phyloP scores from a whole-genome alignment of 1,140 invertebrate genomes.

The Drosophila pachea region DNA sequence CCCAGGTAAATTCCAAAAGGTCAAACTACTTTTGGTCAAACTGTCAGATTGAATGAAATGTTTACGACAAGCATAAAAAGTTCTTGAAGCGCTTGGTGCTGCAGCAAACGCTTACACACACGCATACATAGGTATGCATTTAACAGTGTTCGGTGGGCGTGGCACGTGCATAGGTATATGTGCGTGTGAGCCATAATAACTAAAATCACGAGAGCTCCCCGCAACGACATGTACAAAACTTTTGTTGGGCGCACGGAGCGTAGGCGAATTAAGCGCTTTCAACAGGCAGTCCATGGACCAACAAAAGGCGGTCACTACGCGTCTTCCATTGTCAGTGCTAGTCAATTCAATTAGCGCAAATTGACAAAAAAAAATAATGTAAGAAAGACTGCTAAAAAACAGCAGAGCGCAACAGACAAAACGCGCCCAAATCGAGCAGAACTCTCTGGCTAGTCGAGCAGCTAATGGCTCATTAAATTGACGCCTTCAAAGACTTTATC shows the following conservation, averaged over 20 bases:
- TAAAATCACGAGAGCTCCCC: constrained; percentile 41
- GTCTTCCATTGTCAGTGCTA: constrained; percentile 45
- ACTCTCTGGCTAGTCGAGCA: not conserved
- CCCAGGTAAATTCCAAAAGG: constrained; percentile 38
- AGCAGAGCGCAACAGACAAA: constrained; percentile 31
- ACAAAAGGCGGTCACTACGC: constrained; percentile 51
- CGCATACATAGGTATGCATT: constrained; percentile 12
- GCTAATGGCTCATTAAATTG: constrained; percentile 67
- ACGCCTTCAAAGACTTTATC: constrained; percentile 13
- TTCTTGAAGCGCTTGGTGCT: constrained; percentile 34
- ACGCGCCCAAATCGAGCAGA: constrained; percentile 43
- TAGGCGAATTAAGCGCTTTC: constrained; percentile 63
- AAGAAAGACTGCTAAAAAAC: constrained; percentile 13
- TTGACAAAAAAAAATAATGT: constrained; percentile 27
- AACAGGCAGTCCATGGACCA: constrained; percentile 47
- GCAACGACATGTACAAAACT: constrained; percentile 47
- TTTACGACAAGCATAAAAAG: constrained; percentile 44
- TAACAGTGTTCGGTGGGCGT: constrained; percentile 18
- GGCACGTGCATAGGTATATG: constrained; percentile 20
- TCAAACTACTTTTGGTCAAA: constrained; percentile 48
- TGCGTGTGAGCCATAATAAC: constrained; percentile 23
- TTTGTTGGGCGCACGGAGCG: constrained; percentile 64
- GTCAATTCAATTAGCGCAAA: constrained; percentile 69
- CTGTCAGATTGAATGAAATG: constrained; percentile 45
- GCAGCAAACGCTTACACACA: constrained; percentile 21